Evolutionary conservation across 1,140 invertebrate species (phyloP).

Genomic region (Drosophila punjabiensis): DNA sequence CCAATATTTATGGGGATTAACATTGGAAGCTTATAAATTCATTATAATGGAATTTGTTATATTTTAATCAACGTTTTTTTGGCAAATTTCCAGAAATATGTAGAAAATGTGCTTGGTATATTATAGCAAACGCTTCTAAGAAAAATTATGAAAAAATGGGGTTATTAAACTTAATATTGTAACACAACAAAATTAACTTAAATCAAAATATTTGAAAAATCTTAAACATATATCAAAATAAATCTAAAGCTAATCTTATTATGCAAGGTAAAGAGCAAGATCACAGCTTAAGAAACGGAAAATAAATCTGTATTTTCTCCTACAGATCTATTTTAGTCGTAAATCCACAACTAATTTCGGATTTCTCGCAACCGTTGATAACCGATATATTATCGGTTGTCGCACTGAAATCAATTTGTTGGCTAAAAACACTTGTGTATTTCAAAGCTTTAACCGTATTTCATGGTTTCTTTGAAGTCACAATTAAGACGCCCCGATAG

Average conservation of each 20-base stretch:
- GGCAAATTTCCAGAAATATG: slow-evolving; percentile 2
- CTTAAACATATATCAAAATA: neutral
- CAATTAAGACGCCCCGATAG: neutral
- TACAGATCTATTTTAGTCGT: neutral
- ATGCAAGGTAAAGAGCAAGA: no score
- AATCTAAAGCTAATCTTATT: neutral
- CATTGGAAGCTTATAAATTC: neutral
- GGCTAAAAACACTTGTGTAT: neutral
- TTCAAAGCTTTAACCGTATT: neutral
- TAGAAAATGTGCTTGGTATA: neutral
- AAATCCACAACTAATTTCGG: neutral
- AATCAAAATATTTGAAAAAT: neutral
- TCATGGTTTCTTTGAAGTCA: slow-evolving; percentile 1
- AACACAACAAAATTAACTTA: neutral
- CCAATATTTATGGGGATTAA: neutral
- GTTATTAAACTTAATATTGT: neutral
- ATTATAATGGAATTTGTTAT: slow-evolving; percentile 3
- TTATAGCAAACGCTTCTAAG: neutral
- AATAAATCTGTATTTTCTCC: neutral
- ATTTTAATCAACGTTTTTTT: neutral
- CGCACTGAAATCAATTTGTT: neutral
- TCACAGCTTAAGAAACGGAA: neutral
- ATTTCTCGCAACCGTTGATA: neutral
- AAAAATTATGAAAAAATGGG: neutral
- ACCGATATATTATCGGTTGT: neutral